Base-by-base conservation (phyloP, 2,113 vertebrate genomes). In the Sarotherodon lohbergeri region DNA sequence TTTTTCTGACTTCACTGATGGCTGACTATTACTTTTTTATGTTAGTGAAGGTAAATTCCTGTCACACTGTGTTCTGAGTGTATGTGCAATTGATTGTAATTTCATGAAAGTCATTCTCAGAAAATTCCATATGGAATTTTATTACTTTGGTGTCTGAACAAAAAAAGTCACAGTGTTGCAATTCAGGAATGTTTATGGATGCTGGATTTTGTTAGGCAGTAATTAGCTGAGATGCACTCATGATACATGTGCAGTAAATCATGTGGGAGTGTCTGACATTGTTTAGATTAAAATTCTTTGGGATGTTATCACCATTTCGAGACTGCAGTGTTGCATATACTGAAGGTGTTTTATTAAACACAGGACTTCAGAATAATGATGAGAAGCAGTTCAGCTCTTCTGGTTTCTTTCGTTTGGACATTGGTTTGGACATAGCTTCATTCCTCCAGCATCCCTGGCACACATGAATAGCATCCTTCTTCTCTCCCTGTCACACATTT, bases 231-330 rank as follows among this genome's bases (percentile, higher is more conserved):
- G 29, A 82, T 87, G 41, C 86, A 63, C 71, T 80, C 83, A 83
- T 80, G 34, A 87, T 57, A 43, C 61, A 17, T n/a, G 32, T 59
- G 71, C 52, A 82, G 46, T 86, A 86, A 92, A 93, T 92, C 88
- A 83, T 22, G 55, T 34, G 16, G 88, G 88, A 93, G 90, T 89
- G 89, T 82, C 83, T 32, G 61, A 57, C 27, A 88, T 88, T 92
- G 86, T 93, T 92, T 88, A 73, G 71, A 89, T 88, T 82, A 41
- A 88, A 88, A 71, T 83, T 71, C 48, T 90, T 50, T 84, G 85
- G 78, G 5, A 90, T 29, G 78, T 89, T 90, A 71, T 71, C 68
- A 66, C 41, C 9, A 1, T 52, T 68, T 63, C 13, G 22, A 34
- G 54, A 78, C 16, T 32, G 48, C 8, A 57, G 43, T 54, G 57